Evolutionary conservation across 2,888 invertebrate genomes (phyloP).

Genomic region (Myathropa florea): DNA sequence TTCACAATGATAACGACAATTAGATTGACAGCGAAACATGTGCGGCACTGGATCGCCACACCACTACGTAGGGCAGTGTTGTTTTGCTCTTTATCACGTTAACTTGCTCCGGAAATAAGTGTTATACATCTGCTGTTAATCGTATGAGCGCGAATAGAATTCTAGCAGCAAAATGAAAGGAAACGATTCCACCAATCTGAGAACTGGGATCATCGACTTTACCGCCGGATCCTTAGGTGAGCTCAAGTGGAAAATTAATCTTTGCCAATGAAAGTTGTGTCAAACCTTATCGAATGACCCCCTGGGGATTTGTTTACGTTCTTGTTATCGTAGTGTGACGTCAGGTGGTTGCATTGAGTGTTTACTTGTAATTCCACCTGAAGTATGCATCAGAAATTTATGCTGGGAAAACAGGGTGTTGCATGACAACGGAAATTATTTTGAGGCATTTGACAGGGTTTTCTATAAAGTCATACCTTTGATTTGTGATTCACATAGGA

Average conservation of each 20-base stretch:
- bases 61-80: not conserved
- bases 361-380: not conserved
- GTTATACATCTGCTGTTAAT: not conserved
- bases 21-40: constrained; percentile 32
- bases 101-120: not conserved
- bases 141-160: constrained; percentile 22
- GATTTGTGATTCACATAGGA: no score
- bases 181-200: constrained; percentile 46
- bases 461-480: no score
- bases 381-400: not conserved
- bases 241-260: constrained; percentile 21
- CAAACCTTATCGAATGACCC: not conserved
- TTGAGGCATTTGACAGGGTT: not conserved
- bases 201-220: constrained; percentile 87
- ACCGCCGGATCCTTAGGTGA: constrained; percentile 91
- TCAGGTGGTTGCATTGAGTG: not conserved
- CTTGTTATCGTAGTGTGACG: constrained; percentile 10
- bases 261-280: not conserved
- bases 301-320: constrained; percentile 28
- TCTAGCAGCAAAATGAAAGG: constrained; percentile 54
- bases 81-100: constrained; percentile 6
- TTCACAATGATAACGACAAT: constrained; percentile 15
- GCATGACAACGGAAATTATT: no score
- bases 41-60: constrained; percentile 6
- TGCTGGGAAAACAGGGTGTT: not conserved